Evolutionary conservation across 2,888 invertebrate genomes (phyloP).

Genomic region (Pilophorus perplexus): DNA sequence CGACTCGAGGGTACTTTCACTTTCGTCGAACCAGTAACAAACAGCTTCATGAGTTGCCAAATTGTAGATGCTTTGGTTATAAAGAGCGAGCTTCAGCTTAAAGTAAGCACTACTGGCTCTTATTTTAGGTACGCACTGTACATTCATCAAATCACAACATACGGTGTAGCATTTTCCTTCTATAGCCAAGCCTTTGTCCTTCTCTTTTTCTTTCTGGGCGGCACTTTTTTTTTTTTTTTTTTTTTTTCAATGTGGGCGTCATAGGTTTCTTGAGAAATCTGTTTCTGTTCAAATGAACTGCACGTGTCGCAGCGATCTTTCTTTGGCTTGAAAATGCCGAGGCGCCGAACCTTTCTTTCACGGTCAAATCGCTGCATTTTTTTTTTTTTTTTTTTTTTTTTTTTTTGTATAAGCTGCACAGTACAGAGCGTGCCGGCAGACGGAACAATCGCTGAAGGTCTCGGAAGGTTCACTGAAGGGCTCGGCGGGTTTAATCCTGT

Average conservation of each 20-base stretch:
- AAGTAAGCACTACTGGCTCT: constrained; percentile 7
- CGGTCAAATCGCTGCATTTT: too few species aligned
- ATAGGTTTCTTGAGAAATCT: constrained; percentile 3
- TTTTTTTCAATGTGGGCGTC: neutral
- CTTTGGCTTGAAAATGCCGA: constrained; percentile 19
- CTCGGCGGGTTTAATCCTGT: too few species aligned
- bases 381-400: too few species aligned
- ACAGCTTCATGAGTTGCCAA: constrained; percentile 18
- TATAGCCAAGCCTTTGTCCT: constrained; percentile 9
- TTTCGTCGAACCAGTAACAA: constrained; percentile 39
- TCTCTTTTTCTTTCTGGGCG: constrained; percentile 15
- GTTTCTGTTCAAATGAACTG: neutral
- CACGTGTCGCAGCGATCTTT: constrained; percentile 37
- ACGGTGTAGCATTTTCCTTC: neutral
- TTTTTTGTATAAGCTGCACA: too few species aligned
- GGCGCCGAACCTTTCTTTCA: neutral
- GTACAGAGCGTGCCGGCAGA: too few species aligned
- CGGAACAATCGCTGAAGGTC: too few species aligned
- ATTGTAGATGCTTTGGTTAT: constrained; percentile 35
- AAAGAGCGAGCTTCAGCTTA: constrained; percentile 19
- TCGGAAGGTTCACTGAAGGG: too few species aligned
- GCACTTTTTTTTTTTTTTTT: constrained; percentile 6
- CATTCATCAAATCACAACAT: constrained; percentile 16
- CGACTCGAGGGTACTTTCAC: neutral
- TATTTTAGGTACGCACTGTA: constrained; percentile 8